These are phyloP conservation scores for Physella acuta DNA, from an alignment of 1,140 invertebrate genomes.

Conservation along the genomic window DNA sequence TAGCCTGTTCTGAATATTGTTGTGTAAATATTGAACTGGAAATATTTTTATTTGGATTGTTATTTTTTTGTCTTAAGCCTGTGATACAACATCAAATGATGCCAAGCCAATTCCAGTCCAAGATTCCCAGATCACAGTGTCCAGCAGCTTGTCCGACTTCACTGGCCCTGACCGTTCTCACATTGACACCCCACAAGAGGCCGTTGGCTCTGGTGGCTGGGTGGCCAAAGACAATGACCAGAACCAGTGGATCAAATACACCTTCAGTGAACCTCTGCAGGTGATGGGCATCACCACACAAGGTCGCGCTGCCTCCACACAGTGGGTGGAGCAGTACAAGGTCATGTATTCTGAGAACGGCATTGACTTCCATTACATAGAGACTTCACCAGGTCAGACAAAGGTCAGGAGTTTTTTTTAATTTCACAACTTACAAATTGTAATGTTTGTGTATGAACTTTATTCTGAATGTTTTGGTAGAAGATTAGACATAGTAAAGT, in stretches of 20 bases:
- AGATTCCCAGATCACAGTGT: slow-evolving; percentile 9
- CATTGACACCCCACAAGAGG: slow-evolving; percentile 3
- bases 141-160: slow-evolving; percentile 2
- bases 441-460: no score
- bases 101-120: background rate
- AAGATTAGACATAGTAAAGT: no score
- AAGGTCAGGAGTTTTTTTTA: background rate
- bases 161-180: slow-evolving; percentile 6
- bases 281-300: slow-evolving; percentile 71
- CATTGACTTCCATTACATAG: slow-evolving; percentile 31
- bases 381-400: slow-evolving; percentile 17
- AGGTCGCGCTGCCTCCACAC: slow-evolving; percentile 42
- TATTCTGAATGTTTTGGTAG: no score
- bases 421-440: background rate
- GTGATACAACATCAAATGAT: background rate
- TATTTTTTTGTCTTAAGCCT: slow-evolving; percentile 9
- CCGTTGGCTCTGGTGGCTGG: slow-evolving; percentile 3
- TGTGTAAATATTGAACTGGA: background rate
- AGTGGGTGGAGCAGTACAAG: slow-evolving; percentile 75
- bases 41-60: background rate
- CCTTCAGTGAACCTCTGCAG: slow-evolving; percentile 2
- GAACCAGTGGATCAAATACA: slow-evolving; percentile 6
- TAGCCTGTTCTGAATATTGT: no score
- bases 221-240: slow-evolving; percentile 7
- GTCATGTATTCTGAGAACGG: slow-evolving; percentile 59